Base-by-base conservation (phyloP, 1,140 invertebrate genomes). In the Ridgeia piscesae region DNA sequence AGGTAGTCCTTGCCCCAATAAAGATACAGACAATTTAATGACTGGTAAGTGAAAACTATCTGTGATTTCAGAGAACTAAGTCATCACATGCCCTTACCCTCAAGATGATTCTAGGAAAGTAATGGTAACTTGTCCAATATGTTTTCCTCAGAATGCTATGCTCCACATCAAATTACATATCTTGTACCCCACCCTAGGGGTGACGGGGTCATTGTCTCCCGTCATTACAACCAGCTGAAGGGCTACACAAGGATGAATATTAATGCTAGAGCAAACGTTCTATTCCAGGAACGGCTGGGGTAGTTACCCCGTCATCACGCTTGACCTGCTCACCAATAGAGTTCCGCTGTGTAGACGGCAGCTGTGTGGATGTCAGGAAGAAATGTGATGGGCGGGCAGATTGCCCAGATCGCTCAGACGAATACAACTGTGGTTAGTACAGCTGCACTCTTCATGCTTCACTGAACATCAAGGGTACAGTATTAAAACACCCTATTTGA, bases 351-450 rank as follows among this genome's bases (percentile, higher is more conserved):
- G 93, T 93, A 90, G 95, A 96, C 94, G 95, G 95, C 34, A 93
- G 93, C 35, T 96, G 96, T 93, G 95, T 96, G 89, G 96, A 96
- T 93, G 95, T 94, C 31, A 89, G 95, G 94, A 96, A 96, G 58
- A 77, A 77, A 96, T 99, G 99, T 95, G 97, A 99, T 95, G 97
- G 98, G 11, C 97, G 97, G 96, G 96, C 97, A 42, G 98, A 99
- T 94, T 99, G 98, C 95, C 96, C 97, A 21, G 99, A 99, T 95
- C 97, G 97, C 33, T 98, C 98, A 6, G 98, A 99, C 96, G 98
- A 99, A 96, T 97, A 97, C 94, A 97, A 97, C 94, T 99, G 98
- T 96, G 97, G 98, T 97, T 94, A 93, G 94, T 94, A 50, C 42
- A n/a, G 33, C 48, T 91, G 91, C 89, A 21, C 27, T 77, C 58